Evolutionary conservation across 2,797 vertebrate species (phyloP), one percentile per base, ranked within the genome.

Genomic region (Pygocentrus nattereri): DNA sequence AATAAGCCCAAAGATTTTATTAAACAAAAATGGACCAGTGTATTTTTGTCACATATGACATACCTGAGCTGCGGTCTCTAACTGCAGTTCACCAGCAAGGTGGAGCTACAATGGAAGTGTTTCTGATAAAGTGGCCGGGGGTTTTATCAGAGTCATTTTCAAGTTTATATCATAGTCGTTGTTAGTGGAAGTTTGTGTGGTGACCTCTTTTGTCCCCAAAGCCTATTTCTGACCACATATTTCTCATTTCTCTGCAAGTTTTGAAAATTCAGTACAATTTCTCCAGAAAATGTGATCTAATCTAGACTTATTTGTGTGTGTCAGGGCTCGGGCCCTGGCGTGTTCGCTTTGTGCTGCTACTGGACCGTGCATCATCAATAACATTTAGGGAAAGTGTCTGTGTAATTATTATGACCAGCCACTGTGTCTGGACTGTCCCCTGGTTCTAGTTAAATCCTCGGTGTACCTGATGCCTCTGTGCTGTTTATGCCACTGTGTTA

Each of bases 351-450:
- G 71, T 27, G 64, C 59, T 56, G 31, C 59, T 30, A 49, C 30
- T 68, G 59, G 68, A n/a, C 52, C 59, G 80, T 31, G 70, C 59
- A 31, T 81, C 76, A 84, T 85, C 85, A 85, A 84, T 84, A 87
- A 77, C 68, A 80, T 70, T 85, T 87, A 83, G 64, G 31, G 18
- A 49, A 67, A 69, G 41, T 52, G 44, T 79, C 77, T 34, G 11
- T 54, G 30, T 71, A 75, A 83, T 79, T 67, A 79, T 64, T 34
- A 79, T 78, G 70, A 68, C 44, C 56, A 74, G 81, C 52, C 70
- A 56, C 50, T 69, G 50, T 59, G 73, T 59, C 67, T 59, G 2
- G 34, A 12, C 61, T 34, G 23, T 62, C 31, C 11, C 41, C 5
- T 19, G 31, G 62, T 52, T 71, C 47, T 30, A 21, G 5, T 49